Evolutionary conservation across 2,113 vertebrate species (phyloP).

Genomic region (Syngnathus floridae): DNA sequence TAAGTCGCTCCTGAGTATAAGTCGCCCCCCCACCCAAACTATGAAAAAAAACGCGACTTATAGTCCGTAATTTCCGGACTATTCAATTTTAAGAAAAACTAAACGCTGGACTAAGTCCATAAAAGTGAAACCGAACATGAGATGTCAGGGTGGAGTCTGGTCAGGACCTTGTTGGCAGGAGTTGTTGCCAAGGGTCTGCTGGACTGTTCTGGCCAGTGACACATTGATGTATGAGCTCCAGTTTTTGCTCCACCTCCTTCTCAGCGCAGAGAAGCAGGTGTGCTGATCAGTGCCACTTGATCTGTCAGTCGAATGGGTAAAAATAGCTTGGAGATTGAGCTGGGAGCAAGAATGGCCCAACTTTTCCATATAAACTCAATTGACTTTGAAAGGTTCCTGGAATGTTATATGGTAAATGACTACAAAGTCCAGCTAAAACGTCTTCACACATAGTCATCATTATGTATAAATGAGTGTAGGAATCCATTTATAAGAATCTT

Average conservation of each 20-base stretch:
- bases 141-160: constrained; percentile 34
- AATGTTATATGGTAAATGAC: constrained; percentile 40
- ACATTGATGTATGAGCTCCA: constrained; percentile 71
- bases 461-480: too few relatives aligned
- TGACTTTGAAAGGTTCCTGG: constrained; percentile 55
- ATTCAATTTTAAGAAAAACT: background rate
- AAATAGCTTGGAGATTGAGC: constrained; percentile 67
- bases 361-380: constrained; percentile 50
- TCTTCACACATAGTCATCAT: constrained; percentile 7
- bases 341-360: constrained; percentile 42
- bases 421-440: constrained; percentile 46
- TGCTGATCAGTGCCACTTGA: constrained; percentile 66
- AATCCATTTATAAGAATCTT: too few relatives aligned
- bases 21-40: too few relatives aligned
- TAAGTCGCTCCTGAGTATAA: too few relatives aligned
- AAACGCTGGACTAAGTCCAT: background rate
- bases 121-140: constrained; percentile 2
- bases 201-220: constrained; percentile 61
- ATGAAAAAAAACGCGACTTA: too few relatives aligned
- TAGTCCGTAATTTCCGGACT: too few relatives aligned
- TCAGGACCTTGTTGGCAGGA: constrained; percentile 38
- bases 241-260: constrained; percentile 52
- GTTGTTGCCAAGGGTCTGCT: constrained; percentile 39
- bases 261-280: constrained; percentile 60
- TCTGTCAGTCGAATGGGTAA: constrained; percentile 63